Conservation (phyloP, 64 coral and sea anemone genomes). For the Trachythela sp. region DNA sequence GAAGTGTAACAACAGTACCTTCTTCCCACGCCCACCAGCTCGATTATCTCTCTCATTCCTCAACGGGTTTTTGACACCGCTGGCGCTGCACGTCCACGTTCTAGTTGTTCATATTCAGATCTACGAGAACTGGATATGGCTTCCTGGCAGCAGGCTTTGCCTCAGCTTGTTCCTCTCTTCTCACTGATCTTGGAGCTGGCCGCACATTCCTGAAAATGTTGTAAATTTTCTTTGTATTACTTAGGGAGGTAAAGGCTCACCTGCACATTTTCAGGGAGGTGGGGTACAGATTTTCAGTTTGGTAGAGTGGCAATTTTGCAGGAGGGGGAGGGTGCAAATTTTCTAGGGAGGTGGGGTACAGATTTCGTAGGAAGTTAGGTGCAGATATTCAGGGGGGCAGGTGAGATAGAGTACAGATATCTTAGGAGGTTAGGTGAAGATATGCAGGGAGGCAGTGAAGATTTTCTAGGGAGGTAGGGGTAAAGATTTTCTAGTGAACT, state of each 20-base stretch:
- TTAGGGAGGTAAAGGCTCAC: not conserved
- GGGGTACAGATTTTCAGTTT: too few relatives aligned
- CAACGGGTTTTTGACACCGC: not conserved
- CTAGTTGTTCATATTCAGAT: not conserved
- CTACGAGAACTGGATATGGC: not conserved
- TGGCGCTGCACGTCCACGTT: not conserved
- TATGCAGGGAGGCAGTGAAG: too few relatives aligned
- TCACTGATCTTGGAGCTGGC: not conserved
- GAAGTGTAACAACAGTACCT: not conserved
- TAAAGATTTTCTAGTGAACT: too few relatives aligned
- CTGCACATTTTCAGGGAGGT: too few relatives aligned
- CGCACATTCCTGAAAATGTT: not conserved
- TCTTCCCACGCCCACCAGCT: not conserved
- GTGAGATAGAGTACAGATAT: too few relatives aligned
- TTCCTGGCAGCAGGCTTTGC: not conserved
- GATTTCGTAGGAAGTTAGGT: too few relatives aligned
- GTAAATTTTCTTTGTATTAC: not conserved
- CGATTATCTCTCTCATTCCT: not conserved
- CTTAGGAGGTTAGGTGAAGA: too few relatives aligned
- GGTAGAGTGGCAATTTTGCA: too few relatives aligned
- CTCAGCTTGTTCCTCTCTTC: not conserved
- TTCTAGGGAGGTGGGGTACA: too few relatives aligned
- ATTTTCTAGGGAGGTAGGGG: too few relatives aligned
- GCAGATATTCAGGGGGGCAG: too few relatives aligned
- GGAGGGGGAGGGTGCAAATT: too few relatives aligned